Percentiles rank a stretch among this genome's conserved stretches.
Evolutionary conservation across 2,797 vertebrate species (phyloP).

Genomic region (Crocidura indochinensis): DNA sequence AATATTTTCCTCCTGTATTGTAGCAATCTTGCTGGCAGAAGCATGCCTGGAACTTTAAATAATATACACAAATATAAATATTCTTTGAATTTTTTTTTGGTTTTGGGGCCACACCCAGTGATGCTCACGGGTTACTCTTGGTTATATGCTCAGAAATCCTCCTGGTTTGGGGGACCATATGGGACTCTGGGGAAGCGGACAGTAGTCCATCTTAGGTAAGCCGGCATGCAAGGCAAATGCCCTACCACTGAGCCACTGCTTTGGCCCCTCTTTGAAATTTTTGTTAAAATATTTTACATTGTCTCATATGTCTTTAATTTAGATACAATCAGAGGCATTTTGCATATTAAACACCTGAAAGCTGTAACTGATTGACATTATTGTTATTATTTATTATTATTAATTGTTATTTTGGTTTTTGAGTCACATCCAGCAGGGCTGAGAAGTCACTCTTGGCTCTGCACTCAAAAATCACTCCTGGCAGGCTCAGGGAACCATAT

Average conservation of each 20-base stretch:
- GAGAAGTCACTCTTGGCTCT: too few species aligned
- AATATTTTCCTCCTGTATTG: constrained; percentile 4
- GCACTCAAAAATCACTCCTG: too few species aligned
- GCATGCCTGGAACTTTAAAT: constrained; percentile 55
- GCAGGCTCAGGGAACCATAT: too few species aligned
- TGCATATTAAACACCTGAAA: constrained; percentile 30
- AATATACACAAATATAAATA: constrained; percentile 34
- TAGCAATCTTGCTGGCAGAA: neutral
- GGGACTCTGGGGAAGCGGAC: too few species aligned
- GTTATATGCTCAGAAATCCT: neutral
- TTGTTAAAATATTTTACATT: neutral
- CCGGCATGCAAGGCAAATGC: too few species aligned
- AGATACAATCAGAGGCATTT: neutral
- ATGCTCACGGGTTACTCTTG: neutral
- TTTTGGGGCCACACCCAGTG: neutral
- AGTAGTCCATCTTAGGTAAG: too few species aligned
- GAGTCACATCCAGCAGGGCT: too few species aligned
- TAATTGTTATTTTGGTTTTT: too few species aligned
- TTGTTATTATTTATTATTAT: too few species aligned
- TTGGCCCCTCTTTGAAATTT: too few species aligned
- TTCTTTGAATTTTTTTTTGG: constrained; percentile 44
- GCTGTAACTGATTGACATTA: neutral
- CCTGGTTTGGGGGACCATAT: too few species aligned
- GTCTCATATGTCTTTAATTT: constrained; percentile 57
- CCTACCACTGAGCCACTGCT: too few species aligned